Evolutionary conservation across 2,797 vertebrate species (phyloP).

Genomic region (Melanotaenia trifasciata): DNA sequence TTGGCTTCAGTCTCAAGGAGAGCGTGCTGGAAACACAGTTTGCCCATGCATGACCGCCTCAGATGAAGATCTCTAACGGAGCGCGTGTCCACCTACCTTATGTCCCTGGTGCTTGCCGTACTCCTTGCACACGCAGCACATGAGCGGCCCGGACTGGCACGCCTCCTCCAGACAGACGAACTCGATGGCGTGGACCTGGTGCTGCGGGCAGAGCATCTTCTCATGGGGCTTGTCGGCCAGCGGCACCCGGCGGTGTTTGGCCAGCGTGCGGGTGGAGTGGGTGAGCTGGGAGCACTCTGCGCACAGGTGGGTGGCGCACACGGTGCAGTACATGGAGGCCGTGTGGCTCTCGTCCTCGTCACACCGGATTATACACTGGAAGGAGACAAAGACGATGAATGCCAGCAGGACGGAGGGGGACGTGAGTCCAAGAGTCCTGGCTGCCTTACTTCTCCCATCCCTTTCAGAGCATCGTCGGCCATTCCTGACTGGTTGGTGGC

Average conservation of each 20-base stretch:
- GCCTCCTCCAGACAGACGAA: constrained; percentile 97
- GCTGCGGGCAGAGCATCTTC: constrained; percentile 96
- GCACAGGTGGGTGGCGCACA: constrained; percentile 96
- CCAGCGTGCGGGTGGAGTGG: constrained; percentile 97
- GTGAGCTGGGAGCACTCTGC: constrained; percentile 96
- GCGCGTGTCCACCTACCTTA: constrained; percentile 82
- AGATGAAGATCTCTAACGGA: not conserved
- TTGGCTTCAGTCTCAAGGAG: constrained; percentile 95
- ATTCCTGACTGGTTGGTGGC: constrained; percentile 90
- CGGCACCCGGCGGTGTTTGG: constrained; percentile 95
- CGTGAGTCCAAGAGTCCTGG: not conserved
- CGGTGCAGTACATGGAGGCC: constrained; percentile 96
- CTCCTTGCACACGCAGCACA: constrained; percentile 99
- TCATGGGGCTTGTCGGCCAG: constrained; percentile 98
- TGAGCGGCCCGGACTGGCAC: constrained; percentile 92
- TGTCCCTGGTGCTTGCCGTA: constrained; percentile 99
- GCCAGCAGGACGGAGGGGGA: not conserved
- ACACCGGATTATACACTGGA: constrained; percentile 92
- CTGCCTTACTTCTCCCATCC: constrained; percentile 92
- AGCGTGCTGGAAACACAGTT: constrained; percentile 84
- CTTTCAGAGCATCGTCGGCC: constrained; percentile 89
- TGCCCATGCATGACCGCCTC: not conserved
- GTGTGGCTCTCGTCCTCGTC: constrained; percentile 97
- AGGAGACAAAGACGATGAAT: not conserved
- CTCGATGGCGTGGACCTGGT: constrained; percentile 98